Conservation (phyloP, 1,140 invertebrate species). For the Microplitis demolitor region DNA sequence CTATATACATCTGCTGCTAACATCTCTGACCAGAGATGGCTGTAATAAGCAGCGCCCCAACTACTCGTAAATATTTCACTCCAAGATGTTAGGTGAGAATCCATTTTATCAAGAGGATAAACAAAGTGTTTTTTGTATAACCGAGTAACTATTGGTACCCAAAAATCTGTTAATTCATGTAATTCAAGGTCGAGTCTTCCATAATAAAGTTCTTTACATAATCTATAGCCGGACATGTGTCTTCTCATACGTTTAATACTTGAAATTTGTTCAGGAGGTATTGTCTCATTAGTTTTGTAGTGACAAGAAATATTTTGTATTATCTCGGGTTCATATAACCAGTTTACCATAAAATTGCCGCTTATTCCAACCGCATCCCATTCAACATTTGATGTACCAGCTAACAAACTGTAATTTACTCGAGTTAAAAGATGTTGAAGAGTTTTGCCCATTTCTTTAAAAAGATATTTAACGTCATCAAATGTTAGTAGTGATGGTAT, state of each 20-base stretch:
- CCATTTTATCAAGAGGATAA: constrained; percentile 74
- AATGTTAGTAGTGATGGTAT: constrained; percentile 74
- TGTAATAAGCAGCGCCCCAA: constrained; percentile 77
- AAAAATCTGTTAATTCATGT: constrained; percentile 74
- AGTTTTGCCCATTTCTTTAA: constrained; percentile 78
- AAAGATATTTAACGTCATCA: constrained; percentile 76
- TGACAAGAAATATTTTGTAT: constrained; percentile 76
- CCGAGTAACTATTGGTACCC: constrained; percentile 75
- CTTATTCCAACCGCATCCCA: constrained; percentile 87
- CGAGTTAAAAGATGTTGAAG: constrained; percentile 82
- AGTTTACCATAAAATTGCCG: constrained; percentile 80
- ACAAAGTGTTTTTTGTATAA: constrained; percentile 80
- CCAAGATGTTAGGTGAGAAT: constrained; percentile 82
- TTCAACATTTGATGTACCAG: constrained; percentile 85
- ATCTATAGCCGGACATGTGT: constrained; percentile 78
- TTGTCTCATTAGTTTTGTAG: constrained; percentile 71
- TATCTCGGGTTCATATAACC: constrained; percentile 74
- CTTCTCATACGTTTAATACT: constrained; percentile 68
- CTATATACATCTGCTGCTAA: constrained; percentile 88
- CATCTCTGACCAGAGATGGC: constrained; percentile 80
- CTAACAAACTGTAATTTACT: constrained; percentile 80
- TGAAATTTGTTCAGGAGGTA: constrained; percentile 70
- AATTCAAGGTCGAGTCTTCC: constrained; percentile 85
- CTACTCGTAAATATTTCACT: constrained; percentile 73
- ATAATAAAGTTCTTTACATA: constrained; percentile 82